Percentiles rank a stretch among this genome's conserved stretches.
Evolutionary conservation across 2,888 invertebrate genomes (phyloP).

Genomic region (Drosophila mercatorum): DNA sequence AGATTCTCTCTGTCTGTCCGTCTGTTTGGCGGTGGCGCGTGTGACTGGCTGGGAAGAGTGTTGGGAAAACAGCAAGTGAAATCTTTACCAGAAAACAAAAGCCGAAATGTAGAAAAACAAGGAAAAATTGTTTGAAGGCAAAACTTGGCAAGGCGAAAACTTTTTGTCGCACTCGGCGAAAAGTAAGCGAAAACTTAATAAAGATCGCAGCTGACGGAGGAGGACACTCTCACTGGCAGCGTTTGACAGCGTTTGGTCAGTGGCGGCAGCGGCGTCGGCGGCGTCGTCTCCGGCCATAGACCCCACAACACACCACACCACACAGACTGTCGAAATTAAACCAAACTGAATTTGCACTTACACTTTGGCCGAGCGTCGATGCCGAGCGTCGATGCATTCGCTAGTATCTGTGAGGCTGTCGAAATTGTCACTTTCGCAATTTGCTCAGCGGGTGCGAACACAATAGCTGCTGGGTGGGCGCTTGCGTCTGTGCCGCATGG

Average conservation of each 20-base stretch:
- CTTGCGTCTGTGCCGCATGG: conserved; percentile 51
- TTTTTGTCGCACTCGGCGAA: conserved; percentile 76
- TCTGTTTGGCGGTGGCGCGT: conserved; percentile 2
- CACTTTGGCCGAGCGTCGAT: conserved; percentile 51
- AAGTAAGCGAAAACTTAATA: conserved; percentile 81
- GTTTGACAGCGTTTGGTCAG: conserved; percentile 70
- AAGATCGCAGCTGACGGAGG: conserved; percentile 72
- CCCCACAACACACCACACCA: conserved; percentile 20
- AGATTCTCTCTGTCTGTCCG: conserved; percentile 8
- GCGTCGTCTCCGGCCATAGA: conserved; percentile 25
- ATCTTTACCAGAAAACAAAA: conserved; percentile 80
- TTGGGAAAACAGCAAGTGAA: conserved; percentile 67
- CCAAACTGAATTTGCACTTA: conserved; percentile 80
- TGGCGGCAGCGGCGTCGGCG: conserved; percentile 11
- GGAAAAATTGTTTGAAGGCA: conserved; percentile 66
- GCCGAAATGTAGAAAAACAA: conserved; percentile 77
- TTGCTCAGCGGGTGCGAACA: conserved; percentile 65
- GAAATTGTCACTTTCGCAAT: conserved; percentile 80
- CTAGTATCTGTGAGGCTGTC: conserved; percentile 56
- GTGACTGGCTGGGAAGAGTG: conserved; percentile 15
- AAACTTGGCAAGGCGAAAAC: conserved; percentile 65
- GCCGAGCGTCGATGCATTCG: conserved; percentile 1
- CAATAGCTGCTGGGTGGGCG: conserved; percentile 46
- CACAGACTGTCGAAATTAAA: conserved; percentile 78
- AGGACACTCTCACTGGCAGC: conserved; percentile 3